Base-by-base conservation (phyloP, 2,888 invertebrate genomes). In the Drymonia ruficornis region DNA sequence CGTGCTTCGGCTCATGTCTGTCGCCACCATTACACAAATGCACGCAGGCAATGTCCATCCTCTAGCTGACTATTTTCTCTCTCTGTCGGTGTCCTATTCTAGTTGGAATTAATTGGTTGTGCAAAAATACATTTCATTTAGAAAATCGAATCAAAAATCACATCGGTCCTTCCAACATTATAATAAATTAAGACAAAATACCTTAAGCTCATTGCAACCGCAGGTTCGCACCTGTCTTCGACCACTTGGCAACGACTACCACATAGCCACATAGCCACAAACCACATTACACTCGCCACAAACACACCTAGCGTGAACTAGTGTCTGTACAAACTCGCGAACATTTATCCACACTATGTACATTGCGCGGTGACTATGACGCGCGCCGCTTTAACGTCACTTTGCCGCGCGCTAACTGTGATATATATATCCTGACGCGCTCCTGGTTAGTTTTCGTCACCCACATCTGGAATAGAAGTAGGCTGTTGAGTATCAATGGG, bases 341-440 rank as follows among this genome's bases (percentile, higher is more conserved):
- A 61, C 16, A 46, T 43, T 13, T 46, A 52, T 45, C 15, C 40
- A 40, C 40, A 40, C 40, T 40, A 16, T 16, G 36, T 53, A 12
- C 16, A 18, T 34, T 18, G 46, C 50, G 52, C 49, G 48, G 36
- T 53, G 65, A 65, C 82, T 94, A 97, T 45, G 96, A 96, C 15
- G 97, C 97, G 71, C 98, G 94, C 68, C 98, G 93, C 80, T 98
- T 97, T 72, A 98, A 96, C 19, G 96, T 95, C 79, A 97, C 95
- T 92, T 98, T 98, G 16, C 98, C 98, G 70, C 97, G 95, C 61
- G 96, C 96, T 69, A 99, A 87, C 81, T 98, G 97, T 1, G 96
- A 95, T 72, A 97, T 94, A 81, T 95, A 97, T 80, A 99, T 97
- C 82, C 96, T 94, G 18, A 98, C 94, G 87, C 98, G 96, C 63